Conservation (phyloP, 2,888 invertebrate genomes). For the Kryphioiulus occultus region DNA sequence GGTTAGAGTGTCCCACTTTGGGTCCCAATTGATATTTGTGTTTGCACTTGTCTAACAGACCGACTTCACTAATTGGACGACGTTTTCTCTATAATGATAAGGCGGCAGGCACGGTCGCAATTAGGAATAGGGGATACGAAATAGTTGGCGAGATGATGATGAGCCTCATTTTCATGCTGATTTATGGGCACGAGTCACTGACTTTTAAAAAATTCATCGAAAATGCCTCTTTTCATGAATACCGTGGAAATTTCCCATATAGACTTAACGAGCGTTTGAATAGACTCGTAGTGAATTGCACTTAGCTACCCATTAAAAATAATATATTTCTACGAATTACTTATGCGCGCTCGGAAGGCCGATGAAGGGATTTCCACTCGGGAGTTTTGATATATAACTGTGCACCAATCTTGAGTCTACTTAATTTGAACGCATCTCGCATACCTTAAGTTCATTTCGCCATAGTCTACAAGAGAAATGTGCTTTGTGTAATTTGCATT, state of each 20-base stretch:
- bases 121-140: background rate
- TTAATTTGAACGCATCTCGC: conserved; percentile 20
- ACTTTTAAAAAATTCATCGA: conserved; percentile 26
- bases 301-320: conserved; percentile 28
- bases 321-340: conserved; percentile 35
- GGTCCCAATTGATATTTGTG: background rate
- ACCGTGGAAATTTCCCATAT: background rate
- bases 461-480: background rate
- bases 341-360: background rate
- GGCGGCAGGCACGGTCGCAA: conserved; percentile 3
- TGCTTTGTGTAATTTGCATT: background rate
- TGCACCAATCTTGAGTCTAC: conserved; percentile 12
- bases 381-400: background rate
- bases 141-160: conserved; percentile 9
- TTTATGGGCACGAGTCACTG: conserved; percentile 31
- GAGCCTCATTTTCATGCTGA: conserved; percentile 31
- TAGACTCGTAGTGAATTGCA: conserved; percentile 21
- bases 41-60: conserved; percentile 1
- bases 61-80: conserved; percentile 15
- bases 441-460: background rate
- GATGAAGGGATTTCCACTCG: conserved; percentile 26
- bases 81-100: conserved; percentile 30
- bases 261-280: conserved; percentile 7
- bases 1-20: conserved; percentile 26
- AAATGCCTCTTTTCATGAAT: background rate